phyloP scores from a whole-genome alignment of 1,140 invertebrate genomes.

The Calycopis cecrops region DNA sequence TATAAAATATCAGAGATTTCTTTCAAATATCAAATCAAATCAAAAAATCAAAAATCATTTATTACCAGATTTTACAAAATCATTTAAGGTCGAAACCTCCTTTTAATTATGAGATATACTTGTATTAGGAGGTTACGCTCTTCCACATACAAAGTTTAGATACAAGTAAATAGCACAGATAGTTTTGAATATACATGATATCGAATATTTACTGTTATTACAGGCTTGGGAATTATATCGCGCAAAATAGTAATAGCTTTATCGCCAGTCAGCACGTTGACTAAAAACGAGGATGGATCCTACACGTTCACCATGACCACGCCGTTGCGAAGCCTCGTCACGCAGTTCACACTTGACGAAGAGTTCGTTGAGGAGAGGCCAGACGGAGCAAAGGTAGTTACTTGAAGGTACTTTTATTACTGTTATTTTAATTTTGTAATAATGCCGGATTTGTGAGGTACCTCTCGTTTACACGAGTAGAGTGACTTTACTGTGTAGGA shows the following conservation, averaged over 20 bases:
- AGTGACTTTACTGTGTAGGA: too few relatives aligned
- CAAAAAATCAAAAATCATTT: too few relatives aligned
- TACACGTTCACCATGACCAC: constrained; percentile 44
- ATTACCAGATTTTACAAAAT: too few relatives aligned
- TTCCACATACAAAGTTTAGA: too few relatives aligned
- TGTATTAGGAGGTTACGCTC: not conserved
- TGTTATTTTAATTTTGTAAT: not conserved
- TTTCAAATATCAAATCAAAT: too few relatives aligned
- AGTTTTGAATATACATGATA: too few relatives aligned
- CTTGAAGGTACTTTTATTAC: constrained; percentile 7
- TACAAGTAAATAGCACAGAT: too few relatives aligned
- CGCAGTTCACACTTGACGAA: constrained; percentile 39
- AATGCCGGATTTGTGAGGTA: too few relatives aligned
- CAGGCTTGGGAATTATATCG: constrained; percentile 44
- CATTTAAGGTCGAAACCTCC: too few relatives aligned
- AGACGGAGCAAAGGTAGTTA: constrained; percentile 45
- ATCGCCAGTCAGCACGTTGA: constrained; percentile 33
- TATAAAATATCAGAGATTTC: too few relatives aligned
- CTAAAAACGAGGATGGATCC: constrained; percentile 38
- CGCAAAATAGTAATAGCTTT: constrained; percentile 43
- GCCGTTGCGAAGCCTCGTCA: constrained; percentile 32
- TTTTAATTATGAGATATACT: too few relatives aligned
- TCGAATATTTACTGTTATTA: constrained; percentile 19
- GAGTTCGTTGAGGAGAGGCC: constrained; percentile 47
- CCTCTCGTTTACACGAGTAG: too few relatives aligned